Base-by-base conservation (phyloP, 2,797 vertebrate species). In the Takifugu rubripes region DNA sequence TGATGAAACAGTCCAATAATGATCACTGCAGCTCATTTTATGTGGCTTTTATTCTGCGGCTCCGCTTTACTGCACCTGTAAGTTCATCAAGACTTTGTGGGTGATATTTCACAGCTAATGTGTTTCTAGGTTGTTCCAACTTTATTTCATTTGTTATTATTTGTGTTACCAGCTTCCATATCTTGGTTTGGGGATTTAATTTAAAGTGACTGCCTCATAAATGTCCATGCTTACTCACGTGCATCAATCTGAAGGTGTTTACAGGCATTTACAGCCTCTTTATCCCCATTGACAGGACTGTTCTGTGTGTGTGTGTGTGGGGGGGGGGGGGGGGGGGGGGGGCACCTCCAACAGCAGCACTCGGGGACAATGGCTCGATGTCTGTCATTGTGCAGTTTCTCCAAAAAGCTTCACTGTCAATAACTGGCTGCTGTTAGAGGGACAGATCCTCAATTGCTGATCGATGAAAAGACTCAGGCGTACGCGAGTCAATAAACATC, bases 231-330 rank as follows among this genome's bases (percentile, higher is more conserved):
- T 25, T 64, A 49, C 64, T 53, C 60, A 47, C 44, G 43, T 59
- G 24, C 72, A 58, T 50, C 53, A 47, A 69, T 75, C 59, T 61
- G 71, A 83, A 58, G 76, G 60, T 59, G 58, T 76, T 78, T 69
- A 66, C 69, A 58, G 76, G 60, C 56, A 58, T 76, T 78, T 69
- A 66, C 69, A 75, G 65, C 67, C 75, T 54, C 66, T 79, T 54
- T 52, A 47, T 56, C 57, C 67, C 15, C 70, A 67, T 72, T 72
- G 4, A 77, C 76, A 78, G 77, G 81, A 76, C 57, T 52, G 29
- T 72, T 75, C 66, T 53, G 75, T 64, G 62, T 68, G 53, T 14
- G 52, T 65, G 21, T 21, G 21, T 21, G 21, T 1, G 21, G n/a
- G n/a, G n/a, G n/a, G 21, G 21, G 21, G 17, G 1, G 17, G 17